These are phyloP conservation scores for Prionailurus bengalensis DNA, from an alignment of 2,113 vertebrate genomes.

Conservation along the genomic window DNA sequence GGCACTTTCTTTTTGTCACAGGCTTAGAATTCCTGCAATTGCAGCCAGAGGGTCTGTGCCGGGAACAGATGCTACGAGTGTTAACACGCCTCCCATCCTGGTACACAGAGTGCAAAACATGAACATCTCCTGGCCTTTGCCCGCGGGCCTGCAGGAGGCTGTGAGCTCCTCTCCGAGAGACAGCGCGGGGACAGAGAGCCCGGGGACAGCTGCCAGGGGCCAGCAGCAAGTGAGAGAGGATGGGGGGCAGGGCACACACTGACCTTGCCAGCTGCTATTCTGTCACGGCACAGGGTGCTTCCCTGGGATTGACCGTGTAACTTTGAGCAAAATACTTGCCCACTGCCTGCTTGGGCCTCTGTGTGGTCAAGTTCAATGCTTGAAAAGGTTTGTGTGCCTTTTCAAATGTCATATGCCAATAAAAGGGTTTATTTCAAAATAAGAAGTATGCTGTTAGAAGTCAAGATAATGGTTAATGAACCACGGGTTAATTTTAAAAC, in stretches of 20 bases:
- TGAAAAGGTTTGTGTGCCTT: not conserved
- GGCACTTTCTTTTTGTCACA: not conserved
- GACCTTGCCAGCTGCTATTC: not conserved
- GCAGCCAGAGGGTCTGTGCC: not conserved
- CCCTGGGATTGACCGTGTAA: not conserved
- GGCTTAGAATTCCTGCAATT: slow-evolving; percentile 48
- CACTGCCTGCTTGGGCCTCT: not conserved
- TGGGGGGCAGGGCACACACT: fast-evolving
- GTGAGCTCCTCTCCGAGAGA: not conserved
- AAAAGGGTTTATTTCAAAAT: not conserved
- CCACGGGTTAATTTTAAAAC: not conserved
- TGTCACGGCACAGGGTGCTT: not conserved
- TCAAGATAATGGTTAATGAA: not conserved
- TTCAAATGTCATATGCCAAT: fast-evolving
- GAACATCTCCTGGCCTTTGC: not conserved
- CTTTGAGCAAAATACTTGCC: not conserved
- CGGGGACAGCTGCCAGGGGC: not conserved
- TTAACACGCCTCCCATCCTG: not conserved
- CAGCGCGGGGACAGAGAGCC: too few species aligned
- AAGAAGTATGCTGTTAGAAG: not conserved
- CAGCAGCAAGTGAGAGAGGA: not conserved
- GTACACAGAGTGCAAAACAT: not conserved
- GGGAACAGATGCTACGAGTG: not conserved
- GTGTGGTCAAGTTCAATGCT: fast-evolving
- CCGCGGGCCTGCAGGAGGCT: not conserved